Percentiles rank a stretch among this genome's conserved stretches.
Evolutionary conservation across 2,797 vertebrate species (phyloP).

Genomic region (Notamacropus eugenii): DNA sequence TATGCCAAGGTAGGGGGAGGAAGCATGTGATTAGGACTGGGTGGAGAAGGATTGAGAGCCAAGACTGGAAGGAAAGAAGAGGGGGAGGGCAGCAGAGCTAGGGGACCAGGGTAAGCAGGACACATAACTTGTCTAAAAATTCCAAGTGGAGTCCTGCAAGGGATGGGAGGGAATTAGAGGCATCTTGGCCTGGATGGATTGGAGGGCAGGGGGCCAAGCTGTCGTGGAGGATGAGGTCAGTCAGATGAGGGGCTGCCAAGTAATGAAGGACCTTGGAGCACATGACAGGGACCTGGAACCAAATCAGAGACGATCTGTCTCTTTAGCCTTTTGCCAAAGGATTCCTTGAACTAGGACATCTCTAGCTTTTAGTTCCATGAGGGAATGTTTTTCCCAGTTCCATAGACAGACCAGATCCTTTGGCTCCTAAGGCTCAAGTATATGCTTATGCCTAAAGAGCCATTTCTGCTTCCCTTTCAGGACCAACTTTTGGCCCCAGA

Average conservation of each 20-base stretch:
- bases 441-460: background rate
- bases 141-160: background rate
- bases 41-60: background rate
- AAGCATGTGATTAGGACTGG: background rate
- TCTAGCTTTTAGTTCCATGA: background rate
- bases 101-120: background rate
- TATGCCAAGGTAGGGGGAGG: background rate
- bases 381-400: background rate
- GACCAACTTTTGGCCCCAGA: background rate
- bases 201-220: background rate
- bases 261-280: background rate
- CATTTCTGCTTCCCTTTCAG: background rate
- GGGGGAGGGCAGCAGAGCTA: background rate
- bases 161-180: background rate
- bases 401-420: background rate
- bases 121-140: background rate
- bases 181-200: background rate
- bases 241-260: background rate
- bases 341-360: background rate
- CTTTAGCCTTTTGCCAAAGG: background rate
- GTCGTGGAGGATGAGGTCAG: background rate
- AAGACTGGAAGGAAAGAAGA: background rate
- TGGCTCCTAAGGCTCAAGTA: background rate
- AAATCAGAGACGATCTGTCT: background rate
- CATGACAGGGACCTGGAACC: background rate